Evolutionary conservation across 2,797 vertebrate genomes (phyloP).

Genomic region (Pteropus rufus): DNA sequence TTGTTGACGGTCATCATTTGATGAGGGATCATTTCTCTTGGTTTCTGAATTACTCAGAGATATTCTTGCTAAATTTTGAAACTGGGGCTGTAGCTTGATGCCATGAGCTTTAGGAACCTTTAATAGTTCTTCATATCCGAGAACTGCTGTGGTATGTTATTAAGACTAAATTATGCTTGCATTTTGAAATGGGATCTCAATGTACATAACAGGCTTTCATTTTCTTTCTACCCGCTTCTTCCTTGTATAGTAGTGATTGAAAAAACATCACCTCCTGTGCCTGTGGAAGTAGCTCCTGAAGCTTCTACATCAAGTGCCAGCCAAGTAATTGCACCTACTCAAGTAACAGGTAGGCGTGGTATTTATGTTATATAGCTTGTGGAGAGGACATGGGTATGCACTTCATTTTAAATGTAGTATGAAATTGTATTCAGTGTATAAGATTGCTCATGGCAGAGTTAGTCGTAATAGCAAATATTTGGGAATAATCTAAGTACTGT

Average conservation of each 20-base stretch:
- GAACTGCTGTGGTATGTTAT: neutral
- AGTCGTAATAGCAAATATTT: neutral
- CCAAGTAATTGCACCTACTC: slow-evolving; percentile 95
- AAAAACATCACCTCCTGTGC: slow-evolving; percentile 92
- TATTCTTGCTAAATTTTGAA: neutral
- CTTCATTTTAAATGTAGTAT: neutral
- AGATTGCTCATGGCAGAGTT: neutral
- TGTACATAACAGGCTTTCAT: neutral
- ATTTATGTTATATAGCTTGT: fast-evolving
- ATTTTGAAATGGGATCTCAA: neutral
- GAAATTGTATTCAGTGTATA: neutral
- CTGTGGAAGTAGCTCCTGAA: slow-evolving; percentile 92
- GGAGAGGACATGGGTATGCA: neutral
- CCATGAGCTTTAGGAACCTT: neutral
- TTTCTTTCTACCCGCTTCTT: slow-evolving; percentile 57
- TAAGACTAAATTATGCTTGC: neutral
- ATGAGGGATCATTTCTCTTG: neutral
- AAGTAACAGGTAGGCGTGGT: slow-evolving; percentile 89
- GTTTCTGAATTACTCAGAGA: neutral
- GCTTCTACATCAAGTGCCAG: slow-evolving; percentile 90
- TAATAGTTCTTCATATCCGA: neutral
- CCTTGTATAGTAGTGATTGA: slow-evolving; percentile 89
- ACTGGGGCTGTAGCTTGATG: neutral
- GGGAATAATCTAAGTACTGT: neutral
- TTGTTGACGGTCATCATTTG: neutral